phyloP scores from a whole-genome alignment of 2,797 vertebrate species.

The Pipistrellus pipistrellus region DNA sequence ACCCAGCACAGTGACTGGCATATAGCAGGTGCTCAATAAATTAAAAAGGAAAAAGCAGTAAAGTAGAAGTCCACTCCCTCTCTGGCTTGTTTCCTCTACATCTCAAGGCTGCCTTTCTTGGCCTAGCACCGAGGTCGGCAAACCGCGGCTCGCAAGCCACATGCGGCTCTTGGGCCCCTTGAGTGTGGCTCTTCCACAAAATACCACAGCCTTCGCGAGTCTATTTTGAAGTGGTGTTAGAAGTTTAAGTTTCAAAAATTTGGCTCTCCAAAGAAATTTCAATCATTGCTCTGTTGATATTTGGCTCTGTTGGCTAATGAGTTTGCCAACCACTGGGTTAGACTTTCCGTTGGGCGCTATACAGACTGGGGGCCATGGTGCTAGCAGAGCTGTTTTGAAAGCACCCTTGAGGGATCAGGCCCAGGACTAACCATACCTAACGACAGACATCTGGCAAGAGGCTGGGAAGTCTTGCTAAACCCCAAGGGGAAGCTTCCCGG shows the following conservation, averaged over 20 bases:
- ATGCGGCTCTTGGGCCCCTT: too few species aligned
- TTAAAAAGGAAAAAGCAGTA: not conserved
- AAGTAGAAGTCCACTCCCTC: not conserved
- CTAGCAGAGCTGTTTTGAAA: not conserved
- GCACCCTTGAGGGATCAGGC: not conserved
- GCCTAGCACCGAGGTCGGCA: too few species aligned
- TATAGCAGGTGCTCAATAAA: not conserved
- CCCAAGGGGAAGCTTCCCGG: not conserved
- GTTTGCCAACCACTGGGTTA: too few species aligned
- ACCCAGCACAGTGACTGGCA: not conserved
- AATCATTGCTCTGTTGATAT: too few species aligned
- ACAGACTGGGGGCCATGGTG: not conserved
- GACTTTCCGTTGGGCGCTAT: not conserved
- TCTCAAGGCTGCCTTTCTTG: not conserved
- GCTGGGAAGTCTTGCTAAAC: not conserved
- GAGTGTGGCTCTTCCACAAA: too few species aligned
- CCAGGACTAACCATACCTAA: not conserved
- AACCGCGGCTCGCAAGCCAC: too few species aligned
- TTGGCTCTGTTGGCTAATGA: too few species aligned
- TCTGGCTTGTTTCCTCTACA: not conserved
- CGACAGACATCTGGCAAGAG: not conserved
- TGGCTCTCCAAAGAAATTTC: too few species aligned
- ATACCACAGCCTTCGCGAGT: too few species aligned
- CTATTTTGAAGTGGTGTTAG: too few species aligned
- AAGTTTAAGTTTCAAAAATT: too few species aligned